phyloP scores from a whole-genome alignment of 2,797 vertebrate genomes.

The Artibeus jamaicensis region DNA sequence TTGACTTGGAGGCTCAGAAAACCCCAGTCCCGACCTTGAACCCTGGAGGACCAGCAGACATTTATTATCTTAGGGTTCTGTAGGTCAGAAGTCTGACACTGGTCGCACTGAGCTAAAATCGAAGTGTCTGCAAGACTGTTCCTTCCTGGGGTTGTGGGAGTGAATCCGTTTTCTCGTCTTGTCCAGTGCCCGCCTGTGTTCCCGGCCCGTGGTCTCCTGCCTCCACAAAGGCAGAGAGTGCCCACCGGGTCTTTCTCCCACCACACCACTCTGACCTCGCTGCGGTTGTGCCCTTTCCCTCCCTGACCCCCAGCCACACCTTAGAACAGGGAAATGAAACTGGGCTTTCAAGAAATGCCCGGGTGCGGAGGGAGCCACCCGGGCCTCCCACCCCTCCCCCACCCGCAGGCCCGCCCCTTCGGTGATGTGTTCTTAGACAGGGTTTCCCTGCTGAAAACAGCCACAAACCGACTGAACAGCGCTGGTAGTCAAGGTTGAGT shows the following conservation, averaged over 20 bases:
- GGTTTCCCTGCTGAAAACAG: not conserved
- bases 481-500: not conserved
- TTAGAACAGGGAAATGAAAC: not conserved
- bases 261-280: not conserved
- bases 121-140: not conserved
- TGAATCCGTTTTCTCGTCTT: not conserved
- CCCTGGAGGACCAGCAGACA: not conserved
- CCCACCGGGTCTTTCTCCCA: not conserved
- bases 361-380: not conserved
- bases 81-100: not conserved
- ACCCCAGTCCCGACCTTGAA: not conserved
- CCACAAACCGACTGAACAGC: not conserved
- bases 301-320: not conserved
- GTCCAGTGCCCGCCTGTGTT: not conserved
- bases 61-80: not conserved
- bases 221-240: not conserved
- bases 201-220: not conserved
- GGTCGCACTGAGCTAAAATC: not conserved
- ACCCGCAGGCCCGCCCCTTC: not conserved
- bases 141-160: not conserved
- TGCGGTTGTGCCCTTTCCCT: too few species aligned
- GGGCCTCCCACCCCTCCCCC: not conserved
- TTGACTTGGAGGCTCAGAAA: conserved; percentile 15
- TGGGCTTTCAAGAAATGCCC: not conserved
- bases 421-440: not conserved